A percentile compares a stretch with the other conserved stretches of the same genome.
These are phyloP conservation scores for Philhelius pedissequus DNA, from an alignment of 2,888 invertebrate genomes.

Conservation along the genomic window DNA sequence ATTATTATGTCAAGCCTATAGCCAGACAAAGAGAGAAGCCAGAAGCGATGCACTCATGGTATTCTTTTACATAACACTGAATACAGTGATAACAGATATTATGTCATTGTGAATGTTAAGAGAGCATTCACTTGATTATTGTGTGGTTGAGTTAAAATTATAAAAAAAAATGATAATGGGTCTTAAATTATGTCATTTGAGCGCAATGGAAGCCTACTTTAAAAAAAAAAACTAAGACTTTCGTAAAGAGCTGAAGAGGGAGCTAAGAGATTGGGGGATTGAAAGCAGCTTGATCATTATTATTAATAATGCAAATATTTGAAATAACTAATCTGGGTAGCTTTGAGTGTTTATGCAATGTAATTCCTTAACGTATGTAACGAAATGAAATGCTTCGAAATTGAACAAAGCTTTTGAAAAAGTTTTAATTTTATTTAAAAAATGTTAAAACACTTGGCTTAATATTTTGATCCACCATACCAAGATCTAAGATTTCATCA, in stretches of 20 bases:
- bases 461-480: too few relatives aligned
- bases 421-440: too few relatives aligned
- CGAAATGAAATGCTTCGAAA: too few relatives aligned
- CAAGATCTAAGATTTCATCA: too few relatives aligned
- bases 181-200: conserved; percentile 4
- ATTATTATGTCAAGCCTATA: conserved; percentile 20
- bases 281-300: neutral
- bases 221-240: neutral
- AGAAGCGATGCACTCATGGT: neutral
- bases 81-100: neutral
- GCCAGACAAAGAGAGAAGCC: neutral
- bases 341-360: too few relatives aligned
- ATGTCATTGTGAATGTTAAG: neutral
- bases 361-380: too few relatives aligned
- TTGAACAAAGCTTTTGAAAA: too few relatives aligned
- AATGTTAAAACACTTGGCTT: too few relatives aligned
- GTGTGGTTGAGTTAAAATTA: neutral
- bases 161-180: neutral
- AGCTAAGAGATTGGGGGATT: neutral
- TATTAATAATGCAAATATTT: too few relatives aligned
- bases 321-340: too few relatives aligned
- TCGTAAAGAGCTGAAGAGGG: neutral
- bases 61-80: conserved; percentile 1
- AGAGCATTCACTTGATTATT: neutral
- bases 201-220: neutral